Conservation (phyloP, 2,888 invertebrate genomes). For the Clostera curtula region DNA sequence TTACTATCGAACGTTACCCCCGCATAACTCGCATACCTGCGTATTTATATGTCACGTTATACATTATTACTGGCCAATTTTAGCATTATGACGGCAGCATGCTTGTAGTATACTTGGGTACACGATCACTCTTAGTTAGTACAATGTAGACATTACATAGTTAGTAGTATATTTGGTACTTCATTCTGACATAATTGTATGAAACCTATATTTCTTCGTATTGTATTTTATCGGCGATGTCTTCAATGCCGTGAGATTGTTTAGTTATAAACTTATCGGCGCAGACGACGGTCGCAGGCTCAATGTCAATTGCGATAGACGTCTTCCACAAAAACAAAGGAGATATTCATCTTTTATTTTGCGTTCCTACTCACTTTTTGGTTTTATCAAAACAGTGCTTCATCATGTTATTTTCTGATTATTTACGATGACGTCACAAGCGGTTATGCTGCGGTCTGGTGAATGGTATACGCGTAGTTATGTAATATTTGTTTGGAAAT, state of each 20-base stretch:
- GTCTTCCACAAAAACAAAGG: slow-evolving; percentile 27
- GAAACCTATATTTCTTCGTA: slow-evolving; percentile 28
- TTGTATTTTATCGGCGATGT: slow-evolving; percentile 31
- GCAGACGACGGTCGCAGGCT: slow-evolving; percentile 33
- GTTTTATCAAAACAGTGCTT: not conserved
- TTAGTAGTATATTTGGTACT: slow-evolving; percentile 32
- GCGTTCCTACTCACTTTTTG: slow-evolving; percentile 6
- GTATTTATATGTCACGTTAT: slow-evolving; percentile 50
- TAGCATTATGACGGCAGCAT: slow-evolving; percentile 58
- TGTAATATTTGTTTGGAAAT: too few species aligned
- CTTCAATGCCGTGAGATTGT: slow-evolving; percentile 42
- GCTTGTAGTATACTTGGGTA: slow-evolving; percentile 52
- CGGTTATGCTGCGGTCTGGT: not conserved
- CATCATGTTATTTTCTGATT: not conserved
- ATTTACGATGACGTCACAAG: not conserved
- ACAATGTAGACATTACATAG: slow-evolving; percentile 40
- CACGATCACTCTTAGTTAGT: slow-evolving; percentile 46
- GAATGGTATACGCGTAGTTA: too few species aligned
- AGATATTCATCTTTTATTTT: slow-evolving; percentile 19
- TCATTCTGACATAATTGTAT: slow-evolving; percentile 21
- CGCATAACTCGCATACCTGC: slow-evolving; percentile 37
- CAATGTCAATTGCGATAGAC: slow-evolving; percentile 33
- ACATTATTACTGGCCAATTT: slow-evolving; percentile 48
- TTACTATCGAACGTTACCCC: slow-evolving; percentile 39
- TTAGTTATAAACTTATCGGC: slow-evolving; percentile 36